These are phyloP conservation scores for Halcyon malimbica DNA, from an alignment of 2,113 vertebrate species.

Conservation along the genomic window DNA sequence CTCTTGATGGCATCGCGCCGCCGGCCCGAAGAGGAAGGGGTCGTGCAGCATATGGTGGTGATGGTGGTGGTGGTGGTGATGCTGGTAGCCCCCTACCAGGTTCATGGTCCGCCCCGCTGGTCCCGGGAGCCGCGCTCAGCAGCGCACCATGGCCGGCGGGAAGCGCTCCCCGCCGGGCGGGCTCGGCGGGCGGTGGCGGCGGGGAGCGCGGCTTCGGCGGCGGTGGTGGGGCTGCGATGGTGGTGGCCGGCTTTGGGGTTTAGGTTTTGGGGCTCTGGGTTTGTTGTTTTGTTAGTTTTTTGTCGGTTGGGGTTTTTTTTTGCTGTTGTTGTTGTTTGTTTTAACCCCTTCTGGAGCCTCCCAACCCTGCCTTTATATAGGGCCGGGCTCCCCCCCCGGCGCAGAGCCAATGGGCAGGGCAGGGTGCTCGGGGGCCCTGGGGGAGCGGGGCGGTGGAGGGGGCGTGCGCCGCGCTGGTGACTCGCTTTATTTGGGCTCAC, in stretches of 20 bases:
- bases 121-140: constrained; percentile 53
- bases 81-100: constrained; percentile 91
- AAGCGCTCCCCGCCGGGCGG: constrained; percentile 17
- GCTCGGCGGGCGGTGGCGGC: neutral
- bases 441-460: constrained; percentile 60
- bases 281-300: neutral
- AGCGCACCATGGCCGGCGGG: constrained; percentile 41
- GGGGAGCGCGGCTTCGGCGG: neutral
- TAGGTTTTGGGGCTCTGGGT: neutral
- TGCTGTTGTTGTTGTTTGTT: neutral
- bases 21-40: constrained; percentile 86
- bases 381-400: constrained; percentile 13
- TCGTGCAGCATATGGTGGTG: constrained; percentile 87
- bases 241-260: neutral
- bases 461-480: neutral
- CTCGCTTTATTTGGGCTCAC: constrained; percentile 2
- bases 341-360: constrained; percentile 78
- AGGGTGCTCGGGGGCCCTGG: constrained; percentile 43
- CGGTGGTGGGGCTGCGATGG: neutral
- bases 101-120: constrained; percentile 81
- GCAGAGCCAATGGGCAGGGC: constrained; percentile 79
- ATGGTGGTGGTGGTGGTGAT: constrained; percentile 82
- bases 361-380: constrained; percentile 79
- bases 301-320: no score
- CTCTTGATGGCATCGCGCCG: constrained; percentile 86